These are phyloP conservation scores for Athalia cordata DNA, from an alignment of 2,888 invertebrate genomes.

Conservation along the genomic window DNA sequence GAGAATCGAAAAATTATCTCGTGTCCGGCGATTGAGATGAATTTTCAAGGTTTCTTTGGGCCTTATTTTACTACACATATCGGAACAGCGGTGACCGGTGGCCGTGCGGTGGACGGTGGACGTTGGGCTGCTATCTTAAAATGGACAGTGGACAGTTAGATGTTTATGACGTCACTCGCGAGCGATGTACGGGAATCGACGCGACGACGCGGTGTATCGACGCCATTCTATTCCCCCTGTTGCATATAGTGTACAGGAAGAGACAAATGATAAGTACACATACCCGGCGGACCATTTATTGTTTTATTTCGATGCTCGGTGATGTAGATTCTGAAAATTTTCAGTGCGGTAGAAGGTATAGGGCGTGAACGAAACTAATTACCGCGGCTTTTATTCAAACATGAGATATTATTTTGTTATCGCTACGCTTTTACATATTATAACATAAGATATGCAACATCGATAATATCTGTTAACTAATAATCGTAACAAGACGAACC, in stretches of 20 bases:
- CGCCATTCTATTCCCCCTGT: conserved; percentile 10
- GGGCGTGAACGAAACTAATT: too few relatives aligned
- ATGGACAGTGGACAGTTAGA: conserved; percentile 44
- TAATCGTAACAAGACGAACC: too few relatives aligned
- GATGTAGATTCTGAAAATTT: neutral
- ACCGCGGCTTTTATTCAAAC: too few relatives aligned
- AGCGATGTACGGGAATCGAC: conserved; percentile 41
- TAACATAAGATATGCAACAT: too few relatives aligned
- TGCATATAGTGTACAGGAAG: too few relatives aligned
- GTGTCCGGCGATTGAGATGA: too few relatives aligned
- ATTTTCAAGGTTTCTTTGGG: too few relatives aligned
- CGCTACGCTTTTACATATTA: neutral
- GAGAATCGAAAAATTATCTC: too few relatives aligned
- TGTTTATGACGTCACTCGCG: conserved; percentile 35
- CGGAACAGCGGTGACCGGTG: conserved; percentile 3
- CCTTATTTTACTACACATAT: neutral
- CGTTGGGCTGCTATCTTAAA: conserved; percentile 15
- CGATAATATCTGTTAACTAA: too few relatives aligned
- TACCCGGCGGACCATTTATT: neutral
- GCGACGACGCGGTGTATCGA: neutral
- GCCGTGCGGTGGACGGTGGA: too few relatives aligned
- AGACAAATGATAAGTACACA: neutral
- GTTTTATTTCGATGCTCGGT: neutral
- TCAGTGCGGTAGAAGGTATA: too few relatives aligned
- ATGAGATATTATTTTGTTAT: neutral